phyloP scores from a whole-genome alignment of 1,140 invertebrate genomes.

The Trichomalopsis sarcophagae region DNA sequence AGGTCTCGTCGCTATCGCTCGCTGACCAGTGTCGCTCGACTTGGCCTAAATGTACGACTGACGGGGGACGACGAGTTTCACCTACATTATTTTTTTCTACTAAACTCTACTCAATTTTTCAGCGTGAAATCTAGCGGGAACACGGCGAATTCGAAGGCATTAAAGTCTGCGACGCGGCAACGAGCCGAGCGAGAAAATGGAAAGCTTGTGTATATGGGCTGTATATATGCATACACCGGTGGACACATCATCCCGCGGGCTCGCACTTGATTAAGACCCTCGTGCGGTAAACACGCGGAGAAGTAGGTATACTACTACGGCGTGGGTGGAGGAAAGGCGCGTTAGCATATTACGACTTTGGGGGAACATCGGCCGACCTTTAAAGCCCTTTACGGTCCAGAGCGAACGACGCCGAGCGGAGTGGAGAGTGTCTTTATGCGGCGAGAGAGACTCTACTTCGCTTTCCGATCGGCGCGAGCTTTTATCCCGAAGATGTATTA shows the following conservation, averaged over 20 bases:
- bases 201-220: conserved; percentile 24
- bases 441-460: neutral
- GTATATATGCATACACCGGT: neutral
- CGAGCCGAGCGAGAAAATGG: conserved; percentile 45
- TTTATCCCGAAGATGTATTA: neutral
- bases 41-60: conserved; percentile 50
- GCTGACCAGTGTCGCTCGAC: conserved; percentile 41
- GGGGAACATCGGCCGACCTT: conserved; percentile 56
- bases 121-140: neutral
- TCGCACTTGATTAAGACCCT: conserved; percentile 63
- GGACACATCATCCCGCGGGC: conserved; percentile 49
- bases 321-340: conserved; percentile 21
- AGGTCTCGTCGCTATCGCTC: conserved; percentile 67
- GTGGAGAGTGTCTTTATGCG: neutral
- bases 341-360: conserved; percentile 63
- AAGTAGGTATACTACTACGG: neutral
- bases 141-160: conserved; percentile 7
- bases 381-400: conserved; percentile 57
- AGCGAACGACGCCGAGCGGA: conserved; percentile 8
- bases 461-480: conserved; percentile 33
- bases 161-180: conserved; percentile 32
- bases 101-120: conserved; percentile 2
- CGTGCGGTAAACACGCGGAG: conserved; percentile 34
- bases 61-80: conserved; percentile 42
- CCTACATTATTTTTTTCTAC: neutral